A percentile compares a stretch with the other conserved stretches of the same genome.
Evolutionary conservation across 2,888 invertebrate genomes (phyloP).

Genomic region (Hydriomena furcata): DNA sequence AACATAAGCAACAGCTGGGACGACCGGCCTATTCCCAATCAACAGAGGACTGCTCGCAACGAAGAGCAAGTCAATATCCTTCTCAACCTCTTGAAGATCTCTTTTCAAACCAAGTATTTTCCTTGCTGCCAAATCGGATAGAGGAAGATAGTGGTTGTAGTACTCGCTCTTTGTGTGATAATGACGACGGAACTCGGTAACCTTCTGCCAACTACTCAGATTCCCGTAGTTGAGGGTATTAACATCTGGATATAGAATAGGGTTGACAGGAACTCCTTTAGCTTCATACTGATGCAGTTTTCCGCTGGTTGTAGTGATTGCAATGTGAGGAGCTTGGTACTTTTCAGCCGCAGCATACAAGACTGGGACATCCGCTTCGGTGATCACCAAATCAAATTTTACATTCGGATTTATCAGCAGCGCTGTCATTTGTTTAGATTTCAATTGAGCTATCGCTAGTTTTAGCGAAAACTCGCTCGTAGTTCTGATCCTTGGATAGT

Average conservation of each 20-base stretch:
- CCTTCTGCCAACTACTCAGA: slow-evolving; percentile 66
- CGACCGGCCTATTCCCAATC: slow-evolving; percentile 66
- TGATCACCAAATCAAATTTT: slow-evolving; percentile 82
- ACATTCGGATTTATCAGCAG: slow-evolving; percentile 67
- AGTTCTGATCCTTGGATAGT: slow-evolving; percentile 53
- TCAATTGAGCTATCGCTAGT: slow-evolving; percentile 66
- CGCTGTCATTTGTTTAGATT: slow-evolving; percentile 68
- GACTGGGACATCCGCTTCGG: slow-evolving; percentile 79
- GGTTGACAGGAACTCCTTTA: slow-evolving; percentile 80
- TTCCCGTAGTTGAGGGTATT: slow-evolving; percentile 68
- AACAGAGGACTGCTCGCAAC: slow-evolving; percentile 66
- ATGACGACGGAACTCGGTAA: slow-evolving; percentile 60
- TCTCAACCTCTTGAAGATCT: slow-evolving; percentile 63
- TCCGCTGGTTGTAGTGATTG: slow-evolving; percentile 76
- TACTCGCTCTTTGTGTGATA: slow-evolving; percentile 62
- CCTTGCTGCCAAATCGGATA: slow-evolving; percentile 64
- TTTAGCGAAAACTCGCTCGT: slow-evolving; percentile 63
- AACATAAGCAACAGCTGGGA: slow-evolving; percentile 63
- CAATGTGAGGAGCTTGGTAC: slow-evolving; percentile 80
- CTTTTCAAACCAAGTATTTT: slow-evolving; percentile 64
- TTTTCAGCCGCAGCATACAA: slow-evolving; percentile 78
- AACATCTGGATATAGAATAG: slow-evolving; percentile 76
- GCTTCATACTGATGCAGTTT: slow-evolving; percentile 74
- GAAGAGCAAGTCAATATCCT: slow-evolving; percentile 72
- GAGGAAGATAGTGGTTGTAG: slow-evolving; percentile 61